Evolutionary conservation across 2,797 vertebrate genomes (phyloP).

Genomic region (Miichthys miiuy): DNA sequence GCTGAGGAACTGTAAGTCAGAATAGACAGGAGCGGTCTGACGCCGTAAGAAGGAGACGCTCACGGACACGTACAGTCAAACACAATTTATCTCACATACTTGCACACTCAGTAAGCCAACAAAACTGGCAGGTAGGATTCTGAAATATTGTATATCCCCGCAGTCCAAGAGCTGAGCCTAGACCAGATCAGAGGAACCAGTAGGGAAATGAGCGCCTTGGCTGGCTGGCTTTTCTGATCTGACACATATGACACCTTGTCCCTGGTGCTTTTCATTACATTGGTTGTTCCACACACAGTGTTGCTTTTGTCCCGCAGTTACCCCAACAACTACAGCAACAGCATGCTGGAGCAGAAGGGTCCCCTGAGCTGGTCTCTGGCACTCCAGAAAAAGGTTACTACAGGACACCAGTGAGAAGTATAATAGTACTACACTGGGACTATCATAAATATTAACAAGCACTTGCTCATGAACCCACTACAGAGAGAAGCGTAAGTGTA

Average conservation of each 20-base stretch:
- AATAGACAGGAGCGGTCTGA: conserved; percentile 34
- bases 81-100: neutral
- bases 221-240: conserved; percentile 43
- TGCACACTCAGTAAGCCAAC: neutral
- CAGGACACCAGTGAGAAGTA: conserved; percentile 13
- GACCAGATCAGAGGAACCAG: conserved; percentile 18
- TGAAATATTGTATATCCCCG: conserved; percentile 21
- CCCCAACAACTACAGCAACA: conserved; percentile 34
- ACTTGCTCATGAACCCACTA: conserved; percentile 3
- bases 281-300: conserved; percentile 33
- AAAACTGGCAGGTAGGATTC: conserved; percentile 9
- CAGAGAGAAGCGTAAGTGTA: conserved; percentile 9
- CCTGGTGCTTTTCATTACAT: conserved; percentile 51
- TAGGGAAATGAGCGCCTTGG: conserved; percentile 5
- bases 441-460: conserved; percentile 27
- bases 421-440: conserved; percentile 5
- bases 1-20: conserved; percentile 61
- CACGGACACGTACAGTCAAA: conserved; percentile 6
- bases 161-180: neutral
- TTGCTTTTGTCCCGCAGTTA: conserved; percentile 19
- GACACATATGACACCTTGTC: conserved; percentile 35
- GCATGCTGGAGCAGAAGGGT: conserved; percentile 10
- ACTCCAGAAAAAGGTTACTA: conserved; percentile 2
- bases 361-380: conserved; percentile 4
- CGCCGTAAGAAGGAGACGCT: conserved; percentile 11